phyloP scores from a whole-genome alignment of 64 coral and sea anemone genomes.

The Hydrozoanthus tunicans region DNA sequence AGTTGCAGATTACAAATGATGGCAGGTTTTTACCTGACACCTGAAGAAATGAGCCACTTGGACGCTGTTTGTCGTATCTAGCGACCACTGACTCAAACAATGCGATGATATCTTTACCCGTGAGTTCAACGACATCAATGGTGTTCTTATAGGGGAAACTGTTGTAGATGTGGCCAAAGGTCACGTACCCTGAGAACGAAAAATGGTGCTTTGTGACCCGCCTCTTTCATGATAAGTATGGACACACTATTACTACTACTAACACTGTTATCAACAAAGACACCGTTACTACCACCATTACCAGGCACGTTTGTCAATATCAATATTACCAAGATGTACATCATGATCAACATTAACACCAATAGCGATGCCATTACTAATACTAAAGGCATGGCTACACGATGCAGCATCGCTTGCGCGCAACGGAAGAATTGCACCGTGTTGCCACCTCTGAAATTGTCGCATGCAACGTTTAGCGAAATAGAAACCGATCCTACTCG shows the following conservation, averaged over 20 bases:
- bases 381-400: too few species aligned
- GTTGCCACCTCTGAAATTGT: too few species aligned
- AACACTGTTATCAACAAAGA: neutral
- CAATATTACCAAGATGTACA: neutral
- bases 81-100: constrained; percentile 70
- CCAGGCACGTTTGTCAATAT: neutral
- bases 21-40: constrained; percentile 66
- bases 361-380: too few species aligned
- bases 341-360: too few species aligned
- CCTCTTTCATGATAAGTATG: neutral
- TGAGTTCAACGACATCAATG: constrained; percentile 75
- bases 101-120: constrained; percentile 58
- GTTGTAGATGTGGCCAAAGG: constrained; percentile 70
- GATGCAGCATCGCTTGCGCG: too few species aligned
- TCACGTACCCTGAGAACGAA: constrained; percentile 54
- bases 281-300: neutral
- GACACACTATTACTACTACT: neutral
- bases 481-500: too few species aligned
- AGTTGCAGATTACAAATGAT: neutral
- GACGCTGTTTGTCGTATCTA: constrained; percentile 36
- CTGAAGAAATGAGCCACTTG: constrained; percentile 60
- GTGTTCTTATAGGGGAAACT: constrained; percentile 85
- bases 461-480: too few species aligned
- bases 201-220: neutral
- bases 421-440: too few species aligned